These are phyloP conservation scores for Standfussiana lucernea DNA, from an alignment of 2,888 invertebrate species.

Conservation along the genomic window DNA sequence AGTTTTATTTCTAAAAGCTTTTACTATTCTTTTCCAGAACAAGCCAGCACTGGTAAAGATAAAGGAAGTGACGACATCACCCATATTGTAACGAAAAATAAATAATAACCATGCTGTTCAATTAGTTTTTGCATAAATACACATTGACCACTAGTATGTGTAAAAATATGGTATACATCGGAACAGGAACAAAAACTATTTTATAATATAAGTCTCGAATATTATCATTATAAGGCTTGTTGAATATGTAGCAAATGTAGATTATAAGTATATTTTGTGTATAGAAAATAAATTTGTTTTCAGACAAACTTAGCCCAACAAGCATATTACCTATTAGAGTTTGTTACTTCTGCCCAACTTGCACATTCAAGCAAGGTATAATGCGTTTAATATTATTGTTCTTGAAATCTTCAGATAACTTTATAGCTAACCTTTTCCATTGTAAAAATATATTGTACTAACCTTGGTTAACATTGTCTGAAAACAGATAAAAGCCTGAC, in stretches of 20 bases:
- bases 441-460: neutral
- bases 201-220: slow-evolving; percentile 42
- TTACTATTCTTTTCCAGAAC: slow-evolving; percentile 53
- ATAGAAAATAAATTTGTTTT: slow-evolving; percentile 36
- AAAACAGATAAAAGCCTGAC: slow-evolving; percentile 31
- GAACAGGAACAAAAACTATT: slow-evolving; percentile 35
- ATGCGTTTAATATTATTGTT: neutral
- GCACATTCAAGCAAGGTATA: neutral
- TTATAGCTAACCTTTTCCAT: neutral
- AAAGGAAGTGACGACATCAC: slow-evolving; percentile 32
- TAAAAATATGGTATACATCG: slow-evolving; percentile 17
- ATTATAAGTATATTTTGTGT: slow-evolving; percentile 58
- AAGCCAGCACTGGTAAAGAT: slow-evolving; percentile 15
- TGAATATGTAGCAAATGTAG: slow-evolving; percentile 42
- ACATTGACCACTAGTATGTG: slow-evolving; percentile 28
- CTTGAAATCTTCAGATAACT: neutral
- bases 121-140: slow-evolving; percentile 44
- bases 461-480: slow-evolving; percentile 9
- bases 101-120: slow-evolving; percentile 50
- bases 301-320: slow-evolving; percentile 6
- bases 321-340: neutral
- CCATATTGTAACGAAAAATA: slow-evolving; percentile 20
- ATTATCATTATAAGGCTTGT: slow-evolving; percentile 36
- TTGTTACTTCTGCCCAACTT: neutral
- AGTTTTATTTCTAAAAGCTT: slow-evolving; percentile 9